These are phyloP conservation scores for Cottoperca gobio DNA, from an alignment of 2,797 vertebrate genomes.

Conservation along the genomic window DNA sequence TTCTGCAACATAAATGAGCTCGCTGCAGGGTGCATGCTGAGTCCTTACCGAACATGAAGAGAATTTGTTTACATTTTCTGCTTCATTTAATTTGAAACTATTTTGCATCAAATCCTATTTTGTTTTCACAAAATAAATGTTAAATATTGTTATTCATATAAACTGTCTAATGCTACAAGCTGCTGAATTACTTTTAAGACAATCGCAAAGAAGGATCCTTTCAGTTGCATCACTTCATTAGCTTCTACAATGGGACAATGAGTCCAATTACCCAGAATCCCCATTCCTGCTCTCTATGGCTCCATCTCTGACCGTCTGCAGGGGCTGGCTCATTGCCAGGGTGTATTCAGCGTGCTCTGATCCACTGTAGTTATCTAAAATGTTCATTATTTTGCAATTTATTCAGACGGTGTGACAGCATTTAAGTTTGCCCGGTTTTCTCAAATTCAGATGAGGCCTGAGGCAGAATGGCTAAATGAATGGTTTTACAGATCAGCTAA, in stretches of 20 bases:
- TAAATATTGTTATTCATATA: constrained; percentile 18
- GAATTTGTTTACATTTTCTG: constrained; percentile 46
- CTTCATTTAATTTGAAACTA: constrained; percentile 15
- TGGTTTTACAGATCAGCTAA: constrained; percentile 1
- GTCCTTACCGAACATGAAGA: constrained; percentile 3
- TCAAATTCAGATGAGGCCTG: constrained; percentile 38
- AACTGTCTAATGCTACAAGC: constrained; percentile 41
- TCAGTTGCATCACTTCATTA: constrained; percentile 75
- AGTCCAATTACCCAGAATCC: constrained; percentile 76
- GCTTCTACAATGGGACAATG: constrained; percentile 67
- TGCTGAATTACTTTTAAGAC: constrained; percentile 58
- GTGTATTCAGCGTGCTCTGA: constrained; percentile 64
- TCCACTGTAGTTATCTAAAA: constrained; percentile 71
- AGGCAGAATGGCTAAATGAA: constrained; percentile 37
- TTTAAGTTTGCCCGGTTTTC: constrained; percentile 58
- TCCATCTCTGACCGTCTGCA: constrained; percentile 60
- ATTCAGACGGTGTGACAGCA: constrained; percentile 63
- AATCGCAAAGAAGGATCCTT: constrained; percentile 49
- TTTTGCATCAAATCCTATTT: constrained; percentile 13
- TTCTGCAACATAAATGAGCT: neutral
- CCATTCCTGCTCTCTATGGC: constrained; percentile 49
- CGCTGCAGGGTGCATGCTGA: neutral
- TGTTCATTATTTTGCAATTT: constrained; percentile 73
- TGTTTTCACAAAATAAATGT: constrained; percentile 23
- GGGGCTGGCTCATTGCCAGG: constrained; percentile 66